Base-by-base conservation (phyloP, 2,888 invertebrate species). In the Matsumyia berberina region DNA sequence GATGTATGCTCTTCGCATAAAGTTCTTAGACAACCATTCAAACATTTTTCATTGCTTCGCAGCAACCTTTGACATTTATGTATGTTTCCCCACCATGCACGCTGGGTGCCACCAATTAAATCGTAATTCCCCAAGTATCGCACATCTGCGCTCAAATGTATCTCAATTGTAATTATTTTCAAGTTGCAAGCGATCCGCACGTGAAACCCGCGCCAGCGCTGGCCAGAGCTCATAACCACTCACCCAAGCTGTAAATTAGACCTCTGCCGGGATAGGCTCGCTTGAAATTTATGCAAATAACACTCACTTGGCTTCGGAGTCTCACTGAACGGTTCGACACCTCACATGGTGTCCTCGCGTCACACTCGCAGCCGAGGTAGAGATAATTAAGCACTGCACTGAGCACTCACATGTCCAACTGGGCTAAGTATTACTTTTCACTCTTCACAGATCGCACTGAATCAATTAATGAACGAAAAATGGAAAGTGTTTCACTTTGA, bases 141-240 rank as follows among this genome's bases (percentile, higher is more conserved):
- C 17, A 31, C 53, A 53, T 8, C 15, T 1, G 6, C 1, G 17
- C 17, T 5, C 12, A 9, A 9, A 19, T 19, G 9, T 46, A 76
- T 66, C 55, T 46, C 12, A 66, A 66, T 74, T 57, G 44, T 58
- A 31, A 66, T 76, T 46, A 66, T 17, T 76, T 76, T 74, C 46
- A 49, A 57, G 49, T 76, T 66, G 42, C 44, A 42, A 19, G 42
- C 44, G 29, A 19, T 6, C 17, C 4, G 6, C 44, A 74, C 24
- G 11, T 44, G 29, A 46, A 37, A 44, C 33, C 15, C 9, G 12
- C 35, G 33, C 9, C 57, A 57, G 17, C 37, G n/a, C 24, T 37
- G 39, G 11, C 11, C 37, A 15, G 44, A 2, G 39, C 5, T 39
- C n/a, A n/a, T n/a, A n/a, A n/a, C n/a, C n/a, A n/a, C n/a, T n/a